Conservation (phyloP, 2,797 vertebrate genomes). For the Miichthys miiuy region DNA sequence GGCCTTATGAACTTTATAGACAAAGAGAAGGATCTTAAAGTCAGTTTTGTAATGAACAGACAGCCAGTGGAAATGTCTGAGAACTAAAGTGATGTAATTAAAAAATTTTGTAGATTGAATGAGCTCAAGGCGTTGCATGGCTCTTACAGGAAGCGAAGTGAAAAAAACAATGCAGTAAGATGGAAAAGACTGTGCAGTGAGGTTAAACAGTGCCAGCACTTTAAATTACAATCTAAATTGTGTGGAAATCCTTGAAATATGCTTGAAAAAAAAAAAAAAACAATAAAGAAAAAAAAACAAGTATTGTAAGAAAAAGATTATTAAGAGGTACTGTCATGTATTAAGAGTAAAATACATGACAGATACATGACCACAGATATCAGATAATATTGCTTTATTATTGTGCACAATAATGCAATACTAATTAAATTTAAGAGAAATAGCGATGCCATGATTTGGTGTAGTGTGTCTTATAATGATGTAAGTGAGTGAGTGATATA, state of each 20-base stretch:
- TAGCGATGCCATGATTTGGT: not conserved
- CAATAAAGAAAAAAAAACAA: not conserved
- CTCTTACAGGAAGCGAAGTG: not conserved
- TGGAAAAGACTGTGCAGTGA: too few relatives aligned
- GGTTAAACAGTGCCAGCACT: not conserved
- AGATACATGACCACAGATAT: not conserved
- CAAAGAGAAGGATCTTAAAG: not conserved
- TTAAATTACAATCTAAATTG: not conserved
- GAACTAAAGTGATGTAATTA: not conserved
- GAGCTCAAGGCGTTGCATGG: not conserved
- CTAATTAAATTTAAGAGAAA: not conserved
- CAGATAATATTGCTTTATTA: too few relatives aligned
- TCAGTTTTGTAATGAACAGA: not conserved
- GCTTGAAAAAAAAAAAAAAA: not conserved
- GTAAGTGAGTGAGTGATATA: not conserved
- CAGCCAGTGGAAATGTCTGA: not conserved
- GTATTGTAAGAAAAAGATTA: not conserved
- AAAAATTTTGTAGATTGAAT: not conserved
- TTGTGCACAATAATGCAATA: not conserved
- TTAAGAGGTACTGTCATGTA: too few relatives aligned
- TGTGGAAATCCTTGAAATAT: too few relatives aligned
- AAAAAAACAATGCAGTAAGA: not conserved
- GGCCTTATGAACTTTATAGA: not conserved
- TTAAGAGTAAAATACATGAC: too few relatives aligned
- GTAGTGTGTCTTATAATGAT: not conserved